Evolutionary conservation across 2,888 invertebrate species (phyloP), one percentile per base, ranked within the genome.

Genomic region (Syrista parreyssii): DNA sequence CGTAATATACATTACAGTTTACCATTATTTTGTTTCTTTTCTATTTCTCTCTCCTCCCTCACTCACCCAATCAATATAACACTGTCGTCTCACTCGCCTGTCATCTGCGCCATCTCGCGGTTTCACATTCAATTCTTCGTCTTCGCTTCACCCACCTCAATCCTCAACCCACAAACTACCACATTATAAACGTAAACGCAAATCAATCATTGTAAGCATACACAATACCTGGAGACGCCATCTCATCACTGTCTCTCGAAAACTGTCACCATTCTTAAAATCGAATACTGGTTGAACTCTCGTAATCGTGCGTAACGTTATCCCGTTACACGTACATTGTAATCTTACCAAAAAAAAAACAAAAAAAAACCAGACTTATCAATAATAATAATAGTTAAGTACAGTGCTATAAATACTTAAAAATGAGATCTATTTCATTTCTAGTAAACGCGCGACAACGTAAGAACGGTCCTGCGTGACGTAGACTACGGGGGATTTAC

Each of bases 1-100:
- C 92, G 93, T 93, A 93, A 93, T 92, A 87, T 91, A 92, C 90
- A 93, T 93, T 93, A 93, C 92, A 92, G 91, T 92, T 92, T 92
- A 92, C 91, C 89, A 87, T 89, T 81, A 80, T 77, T 69, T 76
- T 75, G 74, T 40, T 33, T 76, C 77, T 74, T 55, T 35, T 90
- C 78, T 79, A 81, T 78, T 68, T 69, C 69, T 78, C 75, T 36
- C 40, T 76, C 34, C 1, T 12, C 32, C 30, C 33, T 15, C 40
- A 23, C 32, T 76, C 31, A 78, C 36, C 31, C 15, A 31, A 4
- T 32, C 55, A 23, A 9, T 2, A 55, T 55, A 55, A 55, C 71
- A 15, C 71, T 71, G 12, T 31, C 71, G 31, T 11, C 2, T 71
- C 11, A 12, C 31, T 71, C 71, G 71, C 71, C 2, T 15, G n/a